phyloP scores from a whole-genome alignment of 2,113 vertebrate genomes.

The Clarias magur region DNA sequence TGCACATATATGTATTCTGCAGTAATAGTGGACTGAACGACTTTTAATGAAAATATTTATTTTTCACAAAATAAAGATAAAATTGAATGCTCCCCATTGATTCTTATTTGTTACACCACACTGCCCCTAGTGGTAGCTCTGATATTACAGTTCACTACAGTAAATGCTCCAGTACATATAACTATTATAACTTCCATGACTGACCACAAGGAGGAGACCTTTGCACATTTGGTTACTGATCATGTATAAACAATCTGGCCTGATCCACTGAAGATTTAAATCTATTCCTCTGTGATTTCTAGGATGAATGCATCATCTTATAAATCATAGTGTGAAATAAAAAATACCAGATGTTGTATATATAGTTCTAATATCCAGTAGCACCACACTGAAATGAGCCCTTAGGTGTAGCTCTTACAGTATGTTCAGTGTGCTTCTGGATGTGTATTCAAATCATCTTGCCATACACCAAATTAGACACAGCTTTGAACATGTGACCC shows the following conservation, averaged over 20 bases:
- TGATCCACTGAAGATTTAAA: not conserved
- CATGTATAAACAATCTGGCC: not conserved
- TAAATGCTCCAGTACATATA: too few species aligned
- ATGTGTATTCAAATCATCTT: too few species aligned
- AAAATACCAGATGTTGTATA: not conserved
- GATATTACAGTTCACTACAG: not conserved
- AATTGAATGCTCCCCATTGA: constrained; percentile 47
- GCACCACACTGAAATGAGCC: not conserved
- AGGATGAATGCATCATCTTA: not conserved
- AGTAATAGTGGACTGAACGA: constrained; percentile 37
- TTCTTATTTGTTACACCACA: constrained; percentile 61
- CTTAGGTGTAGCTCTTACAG: not conserved
- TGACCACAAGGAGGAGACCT: constrained; percentile 15
- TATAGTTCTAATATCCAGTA: not conserved
- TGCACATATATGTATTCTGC: constrained; percentile 38
- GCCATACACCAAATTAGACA: too few species aligned
- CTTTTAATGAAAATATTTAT: constrained; percentile 49
- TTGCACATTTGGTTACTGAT: constrained; percentile 1
- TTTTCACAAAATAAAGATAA: constrained; percentile 68
- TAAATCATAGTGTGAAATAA: not conserved
- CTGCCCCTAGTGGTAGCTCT: constrained; percentile 49
- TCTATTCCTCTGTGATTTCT: too few species aligned
- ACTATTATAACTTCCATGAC: too few species aligned
- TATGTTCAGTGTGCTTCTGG: too few species aligned
- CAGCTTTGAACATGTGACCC: too few species aligned